Evolutionary conservation across 2,113 vertebrate species (phyloP).

Genomic region (Muscicapa adusta): DNA sequence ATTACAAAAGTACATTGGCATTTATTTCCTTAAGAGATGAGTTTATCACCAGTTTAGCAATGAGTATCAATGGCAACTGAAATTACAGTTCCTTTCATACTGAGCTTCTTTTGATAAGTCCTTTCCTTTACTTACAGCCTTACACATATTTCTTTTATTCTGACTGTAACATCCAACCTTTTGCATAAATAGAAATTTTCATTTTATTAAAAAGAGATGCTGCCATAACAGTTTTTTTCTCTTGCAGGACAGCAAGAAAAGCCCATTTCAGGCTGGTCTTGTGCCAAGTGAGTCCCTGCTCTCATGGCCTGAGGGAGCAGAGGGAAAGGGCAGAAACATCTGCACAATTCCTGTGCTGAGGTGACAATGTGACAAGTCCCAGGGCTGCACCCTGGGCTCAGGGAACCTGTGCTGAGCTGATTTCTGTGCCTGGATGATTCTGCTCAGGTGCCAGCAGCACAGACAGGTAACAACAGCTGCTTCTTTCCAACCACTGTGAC

Average conservation of each 20-base stretch:
- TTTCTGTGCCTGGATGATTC: background rate
- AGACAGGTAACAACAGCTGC: background rate
- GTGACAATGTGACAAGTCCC: background rate
- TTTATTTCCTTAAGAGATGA: conserved; percentile 54
- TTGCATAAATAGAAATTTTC: background rate
- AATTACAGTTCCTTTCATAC: conserved; percentile 46
- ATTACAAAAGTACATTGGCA: conserved; percentile 59
- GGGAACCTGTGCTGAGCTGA: background rate
- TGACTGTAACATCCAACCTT: background rate
- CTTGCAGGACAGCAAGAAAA: background rate
- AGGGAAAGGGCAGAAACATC: background rate
- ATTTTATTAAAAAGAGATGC: background rate
- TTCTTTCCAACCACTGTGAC: background rate
- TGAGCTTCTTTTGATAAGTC: conserved; percentile 30
- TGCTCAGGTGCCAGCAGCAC: background rate
- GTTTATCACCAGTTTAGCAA: conserved; percentile 49
- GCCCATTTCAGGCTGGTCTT: background rate
- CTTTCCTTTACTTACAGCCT: background rate
- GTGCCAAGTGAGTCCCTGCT: background rate
- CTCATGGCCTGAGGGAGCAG: background rate
- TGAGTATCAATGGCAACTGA: conserved; percentile 48
- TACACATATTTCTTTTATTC: background rate
- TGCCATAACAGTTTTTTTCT: background rate
- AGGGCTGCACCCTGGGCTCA: background rate
- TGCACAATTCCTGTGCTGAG: background rate